phyloP scores from a whole-genome alignment of 2,113 vertebrate species.

The Protobothrops flavoviridis region DNA sequence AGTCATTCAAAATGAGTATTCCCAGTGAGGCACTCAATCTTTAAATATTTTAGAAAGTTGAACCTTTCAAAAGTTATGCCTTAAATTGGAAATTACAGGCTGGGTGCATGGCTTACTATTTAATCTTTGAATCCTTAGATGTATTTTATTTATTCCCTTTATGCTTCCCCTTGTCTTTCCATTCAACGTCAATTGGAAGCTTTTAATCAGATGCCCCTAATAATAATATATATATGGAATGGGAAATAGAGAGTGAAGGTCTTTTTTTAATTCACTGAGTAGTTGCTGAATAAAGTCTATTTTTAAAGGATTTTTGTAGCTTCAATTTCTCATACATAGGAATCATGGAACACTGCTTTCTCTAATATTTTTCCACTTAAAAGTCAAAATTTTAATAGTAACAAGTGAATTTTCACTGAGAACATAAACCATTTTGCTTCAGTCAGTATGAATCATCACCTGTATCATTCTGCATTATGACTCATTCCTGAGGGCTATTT shows the following conservation, averaged over 20 bases:
- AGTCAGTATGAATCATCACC: constrained; percentile 33
- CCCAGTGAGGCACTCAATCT: background rate
- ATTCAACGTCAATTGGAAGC: background rate
- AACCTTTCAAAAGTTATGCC: background rate
- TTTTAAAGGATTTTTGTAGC: constrained; percentile 26
- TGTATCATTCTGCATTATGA: constrained; percentile 24
- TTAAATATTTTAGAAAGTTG: background rate
- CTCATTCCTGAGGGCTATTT: constrained; percentile 27
- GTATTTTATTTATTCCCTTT: background rate
- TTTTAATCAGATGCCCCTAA: background rate
- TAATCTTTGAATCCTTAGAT: background rate
- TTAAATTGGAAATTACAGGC: background rate
- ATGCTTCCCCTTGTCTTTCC: background rate
- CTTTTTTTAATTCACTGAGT: background rate
- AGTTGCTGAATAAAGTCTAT: background rate
- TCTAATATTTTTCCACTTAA: background rate
- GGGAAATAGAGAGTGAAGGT: background rate
- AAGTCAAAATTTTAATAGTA: background rate
- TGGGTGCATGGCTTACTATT: background rate
- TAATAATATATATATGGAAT: background rate
- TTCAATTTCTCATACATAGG: background rate
- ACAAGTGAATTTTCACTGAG: background rate
- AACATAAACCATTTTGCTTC: background rate
- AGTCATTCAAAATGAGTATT: background rate
- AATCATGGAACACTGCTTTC: background rate